Conservation (phyloP, 2,888 invertebrate genomes). For the Shargacucullia verbasci region DNA sequence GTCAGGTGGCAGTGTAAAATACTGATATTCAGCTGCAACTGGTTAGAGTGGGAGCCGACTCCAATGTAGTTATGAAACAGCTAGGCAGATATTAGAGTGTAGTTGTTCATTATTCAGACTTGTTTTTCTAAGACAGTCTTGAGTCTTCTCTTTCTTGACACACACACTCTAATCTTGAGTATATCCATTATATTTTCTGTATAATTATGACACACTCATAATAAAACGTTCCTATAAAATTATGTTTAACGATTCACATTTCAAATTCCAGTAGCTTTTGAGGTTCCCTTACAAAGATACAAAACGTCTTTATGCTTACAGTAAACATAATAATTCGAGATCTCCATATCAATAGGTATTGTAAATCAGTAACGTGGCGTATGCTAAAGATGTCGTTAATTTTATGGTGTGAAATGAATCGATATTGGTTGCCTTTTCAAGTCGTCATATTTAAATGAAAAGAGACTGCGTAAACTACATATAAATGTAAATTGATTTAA, state of each 20-base stretch:
- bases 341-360: slow-evolving; percentile 28
- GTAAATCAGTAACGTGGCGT: slow-evolving; percentile 30
- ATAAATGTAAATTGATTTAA: slow-evolving; percentile 40
- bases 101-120: too few relatives aligned
- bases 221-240: slow-evolving; percentile 6
- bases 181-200: too few relatives aligned
- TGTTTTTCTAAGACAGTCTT: too few relatives aligned
- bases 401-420: slow-evolving; percentile 38
- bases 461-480: slow-evolving; percentile 25
- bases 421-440: slow-evolving; percentile 19
- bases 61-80: too few relatives aligned
- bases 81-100: too few relatives aligned
- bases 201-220: too few relatives aligned
- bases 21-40: too few relatives aligned
- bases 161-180: too few relatives aligned
- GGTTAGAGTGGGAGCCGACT: too few relatives aligned
- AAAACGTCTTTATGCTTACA: slow-evolving; percentile 12
- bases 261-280: slow-evolving; percentile 10
- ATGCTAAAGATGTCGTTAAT: slow-evolving; percentile 27
- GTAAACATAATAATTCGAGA: slow-evolving; percentile 40
- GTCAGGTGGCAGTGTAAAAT: too few relatives aligned
- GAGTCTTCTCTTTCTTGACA: too few relatives aligned
- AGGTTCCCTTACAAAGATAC: slow-evolving; percentile 13
- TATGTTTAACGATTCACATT: slow-evolving; percentile 14
- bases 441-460: slow-evolving; percentile 30